phyloP scores from a whole-genome alignment of 2,888 invertebrate genomes.

The Zaprionus bogoriensis region DNA sequence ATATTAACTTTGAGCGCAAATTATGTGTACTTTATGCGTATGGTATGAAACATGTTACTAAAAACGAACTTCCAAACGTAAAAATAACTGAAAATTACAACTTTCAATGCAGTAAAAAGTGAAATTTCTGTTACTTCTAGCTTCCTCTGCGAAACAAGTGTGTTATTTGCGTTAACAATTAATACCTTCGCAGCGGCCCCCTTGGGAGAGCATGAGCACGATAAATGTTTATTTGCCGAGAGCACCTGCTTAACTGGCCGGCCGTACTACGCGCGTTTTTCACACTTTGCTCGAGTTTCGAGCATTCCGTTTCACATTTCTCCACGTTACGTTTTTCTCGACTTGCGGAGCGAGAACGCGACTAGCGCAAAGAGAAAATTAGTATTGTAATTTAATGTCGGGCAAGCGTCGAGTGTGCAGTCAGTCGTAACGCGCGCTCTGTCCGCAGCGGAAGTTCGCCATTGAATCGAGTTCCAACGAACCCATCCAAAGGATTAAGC shows the following conservation, averaged over 20 bases:
- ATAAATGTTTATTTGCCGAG: conserved; percentile 10
- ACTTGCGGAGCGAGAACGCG: conserved; percentile 10
- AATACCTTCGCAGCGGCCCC: conserved; percentile 30
- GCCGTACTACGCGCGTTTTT: conserved; percentile 35
- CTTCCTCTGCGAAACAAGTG: conserved; percentile 21
- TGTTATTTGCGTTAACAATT: conserved; percentile 50
- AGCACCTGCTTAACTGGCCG: conserved; percentile 23
- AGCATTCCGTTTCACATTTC: conserved; percentile 52
- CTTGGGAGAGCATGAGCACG: not conserved
- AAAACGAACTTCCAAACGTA: not conserved
- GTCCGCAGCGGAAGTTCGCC: conserved; percentile 53
- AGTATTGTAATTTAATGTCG: conserved; percentile 63
- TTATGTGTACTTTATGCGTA: no score
- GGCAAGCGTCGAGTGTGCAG: conserved; percentile 43
- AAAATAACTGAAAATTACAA: conserved; percentile 1
- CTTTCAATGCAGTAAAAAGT: conserved; percentile 41
- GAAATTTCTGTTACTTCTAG: conserved; percentile 50
- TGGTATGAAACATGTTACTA: no score
- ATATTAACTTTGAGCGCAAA: not conserved
- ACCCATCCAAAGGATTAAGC: not conserved
- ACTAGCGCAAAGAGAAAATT: conserved; percentile 64
- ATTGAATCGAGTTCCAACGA: conserved; percentile 20
- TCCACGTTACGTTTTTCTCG: conserved; percentile 9
- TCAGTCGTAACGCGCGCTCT: conserved; percentile 69
- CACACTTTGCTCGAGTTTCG: conserved; percentile 72